Conservation (phyloP, 2,797 vertebrate genomes). For the Acipenser transmontanus region DNA sequence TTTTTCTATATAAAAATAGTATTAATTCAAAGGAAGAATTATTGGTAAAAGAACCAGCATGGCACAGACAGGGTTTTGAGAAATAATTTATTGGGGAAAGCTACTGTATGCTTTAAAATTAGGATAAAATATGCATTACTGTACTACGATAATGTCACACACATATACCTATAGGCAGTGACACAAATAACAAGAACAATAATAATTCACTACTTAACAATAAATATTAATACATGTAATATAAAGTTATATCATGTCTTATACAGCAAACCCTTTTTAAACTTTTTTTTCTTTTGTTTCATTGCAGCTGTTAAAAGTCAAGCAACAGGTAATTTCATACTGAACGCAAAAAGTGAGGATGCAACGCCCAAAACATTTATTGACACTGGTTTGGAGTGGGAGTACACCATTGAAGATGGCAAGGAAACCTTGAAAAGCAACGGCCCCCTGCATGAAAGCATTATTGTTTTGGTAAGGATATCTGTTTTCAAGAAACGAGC, state of each 20-base stretch:
- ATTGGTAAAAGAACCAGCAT: background rate
- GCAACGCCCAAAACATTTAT: conserved; percentile 67
- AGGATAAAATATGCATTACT: too few species aligned
- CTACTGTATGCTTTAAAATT: too few species aligned
- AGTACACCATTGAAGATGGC: conserved; percentile 56
- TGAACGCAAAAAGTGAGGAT: conserved; percentile 76
- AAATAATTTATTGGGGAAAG: background rate
- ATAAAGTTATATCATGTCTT: background rate
- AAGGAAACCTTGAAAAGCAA: conserved; percentile 79
- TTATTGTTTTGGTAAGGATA: conserved; percentile 77
- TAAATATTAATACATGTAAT: too few species aligned
- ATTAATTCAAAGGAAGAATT: conserved; percentile 34
- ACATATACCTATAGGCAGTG: too few species aligned
- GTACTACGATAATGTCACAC: too few species aligned
- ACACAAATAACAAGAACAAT: too few species aligned
- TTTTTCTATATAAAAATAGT: conserved; percentile 21
- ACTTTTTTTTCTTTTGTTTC: background rate
- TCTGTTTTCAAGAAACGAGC: background rate
- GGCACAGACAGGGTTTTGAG: background rate
- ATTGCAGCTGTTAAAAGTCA: conserved; percentile 88
- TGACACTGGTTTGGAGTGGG: conserved; percentile 86
- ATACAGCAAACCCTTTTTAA: background rate
- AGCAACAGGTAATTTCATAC: conserved; percentile 79
- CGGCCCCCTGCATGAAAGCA: conserved; percentile 80
- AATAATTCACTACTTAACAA: too few species aligned